Conservation (phyloP, 2,113 vertebrate genomes). For the Sinocyclocheilus anshuiensis region DNA sequence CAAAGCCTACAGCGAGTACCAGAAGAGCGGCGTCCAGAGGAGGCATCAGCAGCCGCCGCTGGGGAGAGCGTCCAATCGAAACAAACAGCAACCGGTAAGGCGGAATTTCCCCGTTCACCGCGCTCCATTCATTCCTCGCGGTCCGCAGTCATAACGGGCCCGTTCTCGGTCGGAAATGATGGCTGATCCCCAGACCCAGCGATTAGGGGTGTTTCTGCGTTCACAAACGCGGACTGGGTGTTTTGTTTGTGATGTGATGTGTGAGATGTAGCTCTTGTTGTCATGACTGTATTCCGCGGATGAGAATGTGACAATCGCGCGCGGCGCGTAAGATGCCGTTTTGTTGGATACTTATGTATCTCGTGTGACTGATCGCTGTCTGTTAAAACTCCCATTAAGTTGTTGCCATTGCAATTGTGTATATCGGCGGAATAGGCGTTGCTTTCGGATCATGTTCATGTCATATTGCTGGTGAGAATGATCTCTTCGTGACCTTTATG, state of each 20-base stretch:
- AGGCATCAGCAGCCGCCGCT: constrained; percentile 70
- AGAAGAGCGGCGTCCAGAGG: constrained; percentile 64
- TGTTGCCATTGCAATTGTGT: not conserved
- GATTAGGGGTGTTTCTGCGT: constrained; percentile 6
- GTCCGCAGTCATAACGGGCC: constrained; percentile 45
- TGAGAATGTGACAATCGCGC: not conserved
- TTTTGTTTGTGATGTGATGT: not conserved
- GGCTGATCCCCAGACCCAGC: not conserved
- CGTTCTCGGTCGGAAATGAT: constrained; percentile 3
- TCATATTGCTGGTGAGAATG: not conserved
- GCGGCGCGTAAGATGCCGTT: constrained; percentile 5
- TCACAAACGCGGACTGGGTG: not conserved
- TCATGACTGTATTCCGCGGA: not conserved
- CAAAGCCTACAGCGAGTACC: constrained; percentile 70
- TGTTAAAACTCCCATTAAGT: constrained; percentile 24
- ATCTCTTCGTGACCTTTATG: constrained; percentile 13
- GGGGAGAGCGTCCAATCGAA: constrained; percentile 69
- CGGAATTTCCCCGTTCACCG: not conserved
- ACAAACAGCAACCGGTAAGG: constrained; percentile 74
- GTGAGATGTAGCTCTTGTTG: not conserved
- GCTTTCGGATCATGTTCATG: not conserved
- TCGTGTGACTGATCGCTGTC: constrained; percentile 14
- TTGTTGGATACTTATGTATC: not conserved
- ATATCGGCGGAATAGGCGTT: not conserved
- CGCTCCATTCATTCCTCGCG: constrained; percentile 32